Conservation (phyloP, 2,888 invertebrate genomes). For the Diarsia dahlii region DNA sequence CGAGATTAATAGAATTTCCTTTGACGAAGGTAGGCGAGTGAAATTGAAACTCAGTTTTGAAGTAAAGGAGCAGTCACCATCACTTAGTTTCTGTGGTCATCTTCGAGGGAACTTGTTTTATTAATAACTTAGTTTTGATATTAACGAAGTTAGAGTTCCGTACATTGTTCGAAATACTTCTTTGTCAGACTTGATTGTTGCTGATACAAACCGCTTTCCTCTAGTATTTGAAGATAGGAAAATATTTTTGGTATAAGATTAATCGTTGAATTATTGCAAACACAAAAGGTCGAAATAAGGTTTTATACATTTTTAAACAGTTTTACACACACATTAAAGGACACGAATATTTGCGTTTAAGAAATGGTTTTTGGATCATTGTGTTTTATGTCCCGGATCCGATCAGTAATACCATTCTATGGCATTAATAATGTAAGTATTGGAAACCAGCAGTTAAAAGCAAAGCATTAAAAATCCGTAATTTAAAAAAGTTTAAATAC, state of each 20-base stretch:
- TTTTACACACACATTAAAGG: not conserved
- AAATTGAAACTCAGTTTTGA: constrained; percentile 65
- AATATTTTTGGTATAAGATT: not conserved
- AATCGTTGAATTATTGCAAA: not conserved
- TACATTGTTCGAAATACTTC: constrained; percentile 39
- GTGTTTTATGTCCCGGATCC: not conserved
- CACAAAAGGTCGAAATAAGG: not conserved
- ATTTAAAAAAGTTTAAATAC: constrained; percentile 6
- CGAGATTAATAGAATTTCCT: constrained; percentile 65
- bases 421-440: not conserved
- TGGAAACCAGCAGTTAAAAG: constrained; percentile 6
- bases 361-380: not conserved
- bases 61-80: constrained; percentile 60
- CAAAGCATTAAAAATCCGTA: not conserved
- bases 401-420: not conserved
- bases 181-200: constrained; percentile 24
- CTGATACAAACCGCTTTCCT: not conserved
- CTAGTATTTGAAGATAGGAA: not conserved
- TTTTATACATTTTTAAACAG: not conserved
- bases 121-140: constrained; percentile 61
- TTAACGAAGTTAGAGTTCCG: constrained; percentile 49
- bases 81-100: constrained; percentile 66
- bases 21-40: constrained; percentile 64
- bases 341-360: not conserved
- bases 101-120: constrained; percentile 62